A percentile compares a stretch with the other conserved stretches of the same genome.
Evolutionary conservation across 2,797 vertebrate species (phyloP).

Genomic region (Chelidonichthys spinosus): DNA sequence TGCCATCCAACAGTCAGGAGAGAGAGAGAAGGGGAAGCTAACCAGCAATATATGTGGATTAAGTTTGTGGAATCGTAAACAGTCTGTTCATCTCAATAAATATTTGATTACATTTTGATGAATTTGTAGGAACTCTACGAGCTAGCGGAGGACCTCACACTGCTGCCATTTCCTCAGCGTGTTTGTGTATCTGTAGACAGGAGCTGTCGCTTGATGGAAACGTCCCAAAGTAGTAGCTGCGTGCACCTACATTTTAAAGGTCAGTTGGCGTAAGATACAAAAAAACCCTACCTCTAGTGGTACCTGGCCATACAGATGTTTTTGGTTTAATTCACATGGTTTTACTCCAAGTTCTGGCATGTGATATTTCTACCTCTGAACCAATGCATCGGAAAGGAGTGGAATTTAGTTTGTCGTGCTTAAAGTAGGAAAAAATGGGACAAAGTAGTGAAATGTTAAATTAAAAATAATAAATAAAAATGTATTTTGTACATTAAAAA

Average conservation of each 20-base stretch:
- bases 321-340: background rate
- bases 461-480: too few relatives aligned
- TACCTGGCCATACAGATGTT: background rate
- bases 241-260: background rate
- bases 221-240: background rate
- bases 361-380: background rate
- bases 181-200: background rate
- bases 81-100: slow-evolving; percentile 24
- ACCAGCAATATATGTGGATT: background rate
- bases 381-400: too few relatives aligned
- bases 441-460: too few relatives aligned
- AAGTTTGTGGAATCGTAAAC: slow-evolving; percentile 4
- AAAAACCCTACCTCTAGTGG: background rate
- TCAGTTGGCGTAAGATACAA: too few relatives aligned
- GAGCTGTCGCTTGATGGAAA: background rate
- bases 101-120: background rate
- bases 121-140: slow-evolving; percentile 8
- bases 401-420: too few relatives aligned
- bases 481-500: too few relatives aligned
- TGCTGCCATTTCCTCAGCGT: background rate
- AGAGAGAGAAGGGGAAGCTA: slow-evolving; percentile 4
- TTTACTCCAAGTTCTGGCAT: too few relatives aligned
- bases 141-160: background rate
- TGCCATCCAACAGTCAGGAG: slow-evolving; percentile 36
- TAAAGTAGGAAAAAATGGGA: background rate